phyloP scores from a whole-genome alignment of 2,797 vertebrate species.

The Alfaro cultratus region DNA sequence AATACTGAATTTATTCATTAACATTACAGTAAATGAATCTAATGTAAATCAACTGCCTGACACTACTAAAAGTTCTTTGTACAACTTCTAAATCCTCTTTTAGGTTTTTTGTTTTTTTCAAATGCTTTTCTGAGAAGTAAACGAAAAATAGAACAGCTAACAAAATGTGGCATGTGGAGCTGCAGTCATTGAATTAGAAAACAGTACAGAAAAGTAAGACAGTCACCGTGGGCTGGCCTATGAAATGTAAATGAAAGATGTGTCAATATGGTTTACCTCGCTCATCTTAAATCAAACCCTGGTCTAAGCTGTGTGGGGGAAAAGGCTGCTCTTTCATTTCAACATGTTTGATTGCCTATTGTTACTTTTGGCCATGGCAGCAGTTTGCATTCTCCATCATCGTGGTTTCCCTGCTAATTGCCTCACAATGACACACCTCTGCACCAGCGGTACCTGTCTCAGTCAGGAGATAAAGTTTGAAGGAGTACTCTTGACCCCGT shows the following conservation, averaged over 20 bases:
- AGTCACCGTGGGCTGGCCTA: neutral
- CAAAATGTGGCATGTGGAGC: neutral
- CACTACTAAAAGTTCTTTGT: slow-evolving; percentile 47
- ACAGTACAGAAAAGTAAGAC: neutral
- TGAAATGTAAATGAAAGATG: slow-evolving; percentile 20
- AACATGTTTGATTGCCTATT: slow-evolving; percentile 35
- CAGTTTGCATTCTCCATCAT: slow-evolving; percentile 45
- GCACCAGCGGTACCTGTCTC: slow-evolving; percentile 34
- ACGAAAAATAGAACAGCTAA: neutral
- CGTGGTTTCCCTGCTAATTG: slow-evolving; percentile 47
- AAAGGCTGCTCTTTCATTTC: slow-evolving; percentile 30
- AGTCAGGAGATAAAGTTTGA: slow-evolving; percentile 62
- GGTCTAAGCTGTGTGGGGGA: slow-evolving; percentile 4
- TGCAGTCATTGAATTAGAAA: neutral
- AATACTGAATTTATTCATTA: neutral
- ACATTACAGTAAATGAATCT: slow-evolving; percentile 27
- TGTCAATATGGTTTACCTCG: slow-evolving; percentile 6
- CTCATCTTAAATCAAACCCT: slow-evolving; percentile 10
- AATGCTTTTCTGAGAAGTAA: neutral
- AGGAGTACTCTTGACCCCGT: slow-evolving; percentile 54
- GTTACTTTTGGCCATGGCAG: slow-evolving; percentile 30
- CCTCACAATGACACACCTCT: slow-evolving; percentile 46
- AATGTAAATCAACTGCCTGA: slow-evolving; percentile 49
- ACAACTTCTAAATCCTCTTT: neutral
- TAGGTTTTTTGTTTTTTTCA: neutral